Percentiles rank a stretch among this genome's conserved stretches.
Conservation (phyloP, 1,140 invertebrate genomes). For the Laodelphax striatellus region DNA sequence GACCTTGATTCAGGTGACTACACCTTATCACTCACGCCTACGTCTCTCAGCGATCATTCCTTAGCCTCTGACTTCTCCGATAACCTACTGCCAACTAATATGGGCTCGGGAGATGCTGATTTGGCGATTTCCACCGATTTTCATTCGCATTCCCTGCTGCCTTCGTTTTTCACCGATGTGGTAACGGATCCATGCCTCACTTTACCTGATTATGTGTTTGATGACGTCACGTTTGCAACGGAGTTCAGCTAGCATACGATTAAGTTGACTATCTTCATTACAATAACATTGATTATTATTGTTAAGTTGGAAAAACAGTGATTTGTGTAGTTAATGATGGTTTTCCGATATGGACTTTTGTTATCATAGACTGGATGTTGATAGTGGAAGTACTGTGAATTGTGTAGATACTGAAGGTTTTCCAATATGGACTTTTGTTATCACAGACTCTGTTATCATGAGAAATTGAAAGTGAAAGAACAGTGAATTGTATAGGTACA, state of each 20-base stretch:
- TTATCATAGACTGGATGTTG: no score
- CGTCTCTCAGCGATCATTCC: background rate
- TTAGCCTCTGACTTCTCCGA: background rate
- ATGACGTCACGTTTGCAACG: background rate
- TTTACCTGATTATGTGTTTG: background rate
- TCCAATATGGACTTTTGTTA: no score
- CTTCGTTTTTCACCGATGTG: background rate
- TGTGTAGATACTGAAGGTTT: no score
- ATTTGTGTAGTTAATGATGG: no score
- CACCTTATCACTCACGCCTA: constrained; percentile 9
- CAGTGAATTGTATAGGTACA: no score
- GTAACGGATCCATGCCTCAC: background rate
- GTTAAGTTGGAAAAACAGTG: no score
- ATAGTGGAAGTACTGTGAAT: no score
- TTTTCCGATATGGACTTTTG: no score
- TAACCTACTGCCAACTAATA: background rate
- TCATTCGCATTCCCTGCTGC: background rate
- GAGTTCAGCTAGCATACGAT: constrained; percentile 5
- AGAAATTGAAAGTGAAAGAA: no score
- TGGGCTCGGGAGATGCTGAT: background rate
- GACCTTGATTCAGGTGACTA: constrained; percentile 15
- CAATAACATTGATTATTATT: no score
- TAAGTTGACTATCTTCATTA: no score
- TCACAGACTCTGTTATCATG: no score
- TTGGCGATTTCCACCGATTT: background rate